Base-by-base conservation (phyloP, 2,797 vertebrate genomes). In the Nyctibius grandis region DNA sequence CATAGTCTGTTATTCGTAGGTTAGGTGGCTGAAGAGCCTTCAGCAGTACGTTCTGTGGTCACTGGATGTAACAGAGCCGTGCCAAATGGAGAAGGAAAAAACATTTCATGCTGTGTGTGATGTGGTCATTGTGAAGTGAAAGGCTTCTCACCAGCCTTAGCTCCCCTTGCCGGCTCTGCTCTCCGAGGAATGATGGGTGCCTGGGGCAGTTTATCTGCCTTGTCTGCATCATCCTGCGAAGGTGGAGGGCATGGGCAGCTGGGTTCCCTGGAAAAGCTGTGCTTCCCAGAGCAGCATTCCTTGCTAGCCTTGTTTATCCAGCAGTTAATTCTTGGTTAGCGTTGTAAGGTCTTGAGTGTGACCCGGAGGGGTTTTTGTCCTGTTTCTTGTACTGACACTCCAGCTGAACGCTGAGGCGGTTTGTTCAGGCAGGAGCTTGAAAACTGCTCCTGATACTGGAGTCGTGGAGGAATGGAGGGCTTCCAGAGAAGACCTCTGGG, bases 1-100 rank as follows among this genome's bases (percentile, higher is more conserved):
- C 12, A 1, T 21, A n/a, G 65, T 44, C 53, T 0, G 3, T 23
- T 56, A 2, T 7, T 28, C 0, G 5, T 67, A 59, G 33, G 17
- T 14, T 34, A 7, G 33, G 6, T 80, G 44, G 79, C 61, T 53
- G 75, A 36, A 57, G 59, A 84, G 29, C 79, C 72, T 67, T 47
- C 19, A 34, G 70, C 63, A n/a, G 54, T 13, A 6, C 34, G 73
- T 40, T 1, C 4, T 76, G 42, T 65, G 76, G 64, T 47, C 21
- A 5, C 1, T 2, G 48, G 40, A 12, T 2, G 5, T 42, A 13
- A 26, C 5, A 28, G 42, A 61, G 42, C 68, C 12, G 1, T 47
- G 65, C 12, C 50, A 63, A 28, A 34, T 14, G 28, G 69, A 51
- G 61, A 63, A 61, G 51, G 54, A 9, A 42, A 28, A 45, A 47